Base-by-base conservation (phyloP, 2,113 vertebrate species). In the Nesoenas mayeri region DNA sequence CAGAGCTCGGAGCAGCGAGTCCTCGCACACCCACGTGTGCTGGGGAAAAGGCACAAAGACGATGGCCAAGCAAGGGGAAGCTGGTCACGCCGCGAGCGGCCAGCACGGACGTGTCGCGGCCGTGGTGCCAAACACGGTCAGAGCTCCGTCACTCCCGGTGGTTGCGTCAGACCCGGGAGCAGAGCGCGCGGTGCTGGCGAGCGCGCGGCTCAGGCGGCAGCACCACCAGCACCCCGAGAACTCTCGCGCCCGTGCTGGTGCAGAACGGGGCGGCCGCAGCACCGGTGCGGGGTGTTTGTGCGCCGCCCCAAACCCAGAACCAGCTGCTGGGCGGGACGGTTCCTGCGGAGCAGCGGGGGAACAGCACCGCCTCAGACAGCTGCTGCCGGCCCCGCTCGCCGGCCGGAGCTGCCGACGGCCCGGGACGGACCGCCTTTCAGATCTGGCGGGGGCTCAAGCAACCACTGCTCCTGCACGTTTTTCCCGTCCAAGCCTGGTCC, bases 1-100 rank as follows among this genome's bases (percentile, higher is more conserved):
- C 65, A n/a, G 60, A 77, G 31, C 65, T 93, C 78, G 40, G 80
- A 50, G 72, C 79, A 94, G n/a, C 18, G 16, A 24, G 21, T 18
- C 20, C 53, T 70, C 62, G 10, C 57, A 31, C 44, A 22, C 21
- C 9, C 48, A 21, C 9, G 1, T 2, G 8, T 13, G 42, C 86
- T 73, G 42, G 28, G 28, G 12, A 40, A 64, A 53, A 61, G 73
- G 42, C 56, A 61, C 6, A 4, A 57, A 26, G 38, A 28, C 12
- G 2, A 22, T 14, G 38, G 50, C 51, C 38, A 7, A 7, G 83
- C 12, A 6, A 66, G 8, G 32, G 42, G 34, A 81, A 17, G 7
- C 17, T 0, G 0, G 67, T 50, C 13, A 0, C 3, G 4, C 9
- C 13, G 31, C 2, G 3, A 15, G 14, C 12, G 19, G 36, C 61